A percentile compares a stretch with the other conserved stretches of the same genome.
phyloP scores from a whole-genome alignment of 2,888 invertebrate species.

The Heliothis peltigera region DNA sequence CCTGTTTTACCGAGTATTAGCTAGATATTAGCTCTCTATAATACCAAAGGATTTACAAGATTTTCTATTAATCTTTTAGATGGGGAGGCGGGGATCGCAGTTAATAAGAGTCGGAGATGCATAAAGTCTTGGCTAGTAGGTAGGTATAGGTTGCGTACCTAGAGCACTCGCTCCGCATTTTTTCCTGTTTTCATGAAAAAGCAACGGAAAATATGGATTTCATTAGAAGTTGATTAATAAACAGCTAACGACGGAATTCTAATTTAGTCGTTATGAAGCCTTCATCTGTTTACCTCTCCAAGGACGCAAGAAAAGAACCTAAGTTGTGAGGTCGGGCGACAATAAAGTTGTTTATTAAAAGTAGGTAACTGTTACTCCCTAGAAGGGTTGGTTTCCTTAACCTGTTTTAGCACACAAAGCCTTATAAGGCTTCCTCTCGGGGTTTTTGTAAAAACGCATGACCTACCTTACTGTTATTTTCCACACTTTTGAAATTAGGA shows the following conservation, averaged over 20 bases:
- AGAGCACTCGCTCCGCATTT: background rate
- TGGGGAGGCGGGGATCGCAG: background rate
- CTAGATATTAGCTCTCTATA: background rate
- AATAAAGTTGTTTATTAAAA: background rate
- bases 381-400: background rate
- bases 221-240: background rate
- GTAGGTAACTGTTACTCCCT: background rate
- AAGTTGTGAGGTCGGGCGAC: background rate
- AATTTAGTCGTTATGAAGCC: background rate
- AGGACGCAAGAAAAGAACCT: background rate
- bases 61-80: background rate
- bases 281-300: background rate
- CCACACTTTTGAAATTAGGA: too few relatives aligned
- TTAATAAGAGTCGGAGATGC: background rate
- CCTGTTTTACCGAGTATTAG: too few relatives aligned
- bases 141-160: background rate
- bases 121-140: background rate
- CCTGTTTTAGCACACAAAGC: too few relatives aligned
- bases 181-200: slow-evolving; percentile 1
- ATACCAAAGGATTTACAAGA: background rate
- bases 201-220: background rate
- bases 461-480: background rate
- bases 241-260: background rate
- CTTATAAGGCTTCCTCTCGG: background rate
- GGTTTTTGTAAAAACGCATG: too few relatives aligned